Conservation (phyloP, 2,797 vertebrate genomes). For the Diglossa cyanea region DNA sequence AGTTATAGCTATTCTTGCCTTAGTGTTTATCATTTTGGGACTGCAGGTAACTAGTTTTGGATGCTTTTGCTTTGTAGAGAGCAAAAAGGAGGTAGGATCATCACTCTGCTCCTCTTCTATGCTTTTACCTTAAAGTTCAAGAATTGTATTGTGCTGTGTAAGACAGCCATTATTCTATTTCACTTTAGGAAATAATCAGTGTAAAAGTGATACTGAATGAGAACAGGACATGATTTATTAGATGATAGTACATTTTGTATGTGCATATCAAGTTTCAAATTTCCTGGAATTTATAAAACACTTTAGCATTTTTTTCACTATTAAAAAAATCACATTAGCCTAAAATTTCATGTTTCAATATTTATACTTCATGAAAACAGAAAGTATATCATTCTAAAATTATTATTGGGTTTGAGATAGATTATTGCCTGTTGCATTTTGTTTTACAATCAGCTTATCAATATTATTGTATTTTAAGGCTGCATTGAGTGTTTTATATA, state of each 20-base stretch:
- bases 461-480: not conserved
- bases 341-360: not conserved
- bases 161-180: not conserved
- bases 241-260: not conserved
- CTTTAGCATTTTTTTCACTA: not conserved
- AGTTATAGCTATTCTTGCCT: not conserved
- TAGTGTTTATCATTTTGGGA: not conserved
- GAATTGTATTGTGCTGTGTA: not conserved
- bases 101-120: not conserved
- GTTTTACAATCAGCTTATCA: not conserved
- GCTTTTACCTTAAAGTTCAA: not conserved
- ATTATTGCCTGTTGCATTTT: not conserved
- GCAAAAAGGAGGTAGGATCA: not conserved
- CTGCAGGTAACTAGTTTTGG: not conserved
- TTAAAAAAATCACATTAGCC: not conserved
- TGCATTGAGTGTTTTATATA: slow-evolving; percentile 43
- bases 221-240: not conserved
- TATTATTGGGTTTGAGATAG: not conserved
- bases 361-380: not conserved
- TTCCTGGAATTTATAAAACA: not conserved
- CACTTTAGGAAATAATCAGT: not conserved
- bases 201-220: not conserved
- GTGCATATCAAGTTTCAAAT: not conserved
- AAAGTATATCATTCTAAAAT: not conserved
- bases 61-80: not conserved